Conservation (phyloP, 1,140 invertebrate genomes). For the Delia radicum region DNA sequence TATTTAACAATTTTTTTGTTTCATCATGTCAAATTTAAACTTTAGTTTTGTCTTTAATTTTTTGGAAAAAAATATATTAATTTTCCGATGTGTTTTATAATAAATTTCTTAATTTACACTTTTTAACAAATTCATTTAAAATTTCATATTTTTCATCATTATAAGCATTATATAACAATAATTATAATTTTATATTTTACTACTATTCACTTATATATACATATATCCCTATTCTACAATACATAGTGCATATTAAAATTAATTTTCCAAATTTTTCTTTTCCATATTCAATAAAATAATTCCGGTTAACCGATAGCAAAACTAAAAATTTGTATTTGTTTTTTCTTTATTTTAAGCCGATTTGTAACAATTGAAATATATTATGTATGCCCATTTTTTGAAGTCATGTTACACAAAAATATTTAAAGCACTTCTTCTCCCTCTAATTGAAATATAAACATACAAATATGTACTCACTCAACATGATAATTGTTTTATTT, state of each 20-base stretch:
- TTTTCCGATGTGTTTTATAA: neutral
- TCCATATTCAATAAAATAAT: neutral
- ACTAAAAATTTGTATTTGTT: neutral
- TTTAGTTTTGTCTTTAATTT: too few relatives aligned
- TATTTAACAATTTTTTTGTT: slow-evolving; percentile 4
- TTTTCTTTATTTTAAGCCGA: neutral
- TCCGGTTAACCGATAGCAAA: slow-evolving; percentile 3
- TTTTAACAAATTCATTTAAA: neutral
- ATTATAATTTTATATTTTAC: neutral
- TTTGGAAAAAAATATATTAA: neutral
- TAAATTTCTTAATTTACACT: too few relatives aligned
- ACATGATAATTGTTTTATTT: neutral
- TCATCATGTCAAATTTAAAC: neutral
- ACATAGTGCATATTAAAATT: neutral
- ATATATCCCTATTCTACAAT: neutral
- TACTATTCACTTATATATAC: neutral
- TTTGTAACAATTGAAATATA: neutral
- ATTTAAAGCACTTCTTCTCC: slow-evolving; percentile 7
- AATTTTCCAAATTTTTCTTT: neutral
- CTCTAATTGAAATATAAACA: slow-evolving; percentile 16
- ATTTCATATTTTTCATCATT: neutral
- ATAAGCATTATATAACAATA: neutral
- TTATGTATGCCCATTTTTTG: neutral
- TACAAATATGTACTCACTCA: slow-evolving; percentile 18
- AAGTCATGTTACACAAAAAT: neutral